A percentile compares a stretch with the other conserved stretches of the same genome.
These are phyloP conservation scores for Orthosia cruda DNA, from an alignment of 2,888 invertebrate species.

Conservation along the genomic window DNA sequence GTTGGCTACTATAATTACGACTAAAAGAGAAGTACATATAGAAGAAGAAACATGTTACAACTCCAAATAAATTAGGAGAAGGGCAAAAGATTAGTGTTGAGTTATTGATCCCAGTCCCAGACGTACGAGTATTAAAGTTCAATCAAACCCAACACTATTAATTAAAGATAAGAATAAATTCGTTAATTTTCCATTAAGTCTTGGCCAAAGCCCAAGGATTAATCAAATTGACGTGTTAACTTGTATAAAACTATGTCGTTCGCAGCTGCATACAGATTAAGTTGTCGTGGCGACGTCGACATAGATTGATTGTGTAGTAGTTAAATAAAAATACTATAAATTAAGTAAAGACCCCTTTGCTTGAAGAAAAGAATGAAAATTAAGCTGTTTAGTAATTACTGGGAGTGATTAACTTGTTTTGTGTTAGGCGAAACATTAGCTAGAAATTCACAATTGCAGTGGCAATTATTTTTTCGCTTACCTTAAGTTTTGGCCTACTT, in stretches of 20 bases:
- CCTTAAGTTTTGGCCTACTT: too few species aligned
- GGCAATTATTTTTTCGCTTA: too few species aligned
- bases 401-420: constrained; percentile 14
- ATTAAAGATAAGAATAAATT: constrained; percentile 2
- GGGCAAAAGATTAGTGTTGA: too few species aligned
- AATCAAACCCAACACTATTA: neutral
- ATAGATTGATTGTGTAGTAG: constrained; percentile 73
- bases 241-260: constrained; percentile 62
- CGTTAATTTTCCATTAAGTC: constrained; percentile 45
- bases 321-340: constrained; percentile 65
- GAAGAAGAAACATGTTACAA: too few species aligned
- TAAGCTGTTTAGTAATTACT: constrained; percentile 22
- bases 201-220: constrained; percentile 54
- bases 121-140: neutral
- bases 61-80: too few species aligned
- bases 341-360: constrained; percentile 64
- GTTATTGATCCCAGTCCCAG: too few species aligned
- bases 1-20: too few species aligned
- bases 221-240: constrained; percentile 67
- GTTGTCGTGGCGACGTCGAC: constrained; percentile 66
- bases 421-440: neutral
- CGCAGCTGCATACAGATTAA: constrained; percentile 71
- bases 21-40: too few species aligned
- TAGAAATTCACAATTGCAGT: neutral
- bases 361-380: constrained; percentile 28